phyloP scores from a whole-genome alignment of 2,113 vertebrate species.

The Gobio gobio region DNA sequence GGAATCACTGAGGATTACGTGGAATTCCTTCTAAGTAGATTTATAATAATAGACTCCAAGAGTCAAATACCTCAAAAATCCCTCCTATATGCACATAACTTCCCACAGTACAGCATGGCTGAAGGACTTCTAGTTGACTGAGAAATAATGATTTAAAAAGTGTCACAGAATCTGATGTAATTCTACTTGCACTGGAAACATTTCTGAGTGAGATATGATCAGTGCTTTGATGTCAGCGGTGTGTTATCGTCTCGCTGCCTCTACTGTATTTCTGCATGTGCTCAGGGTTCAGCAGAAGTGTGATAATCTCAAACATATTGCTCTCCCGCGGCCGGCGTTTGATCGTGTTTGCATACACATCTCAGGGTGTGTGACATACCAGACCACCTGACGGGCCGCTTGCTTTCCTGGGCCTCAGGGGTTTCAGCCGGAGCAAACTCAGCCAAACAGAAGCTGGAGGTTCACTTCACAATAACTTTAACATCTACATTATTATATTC shows the following conservation, averaged over 20 bases:
- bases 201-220: not conserved
- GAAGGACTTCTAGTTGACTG: not conserved
- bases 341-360: constrained; percentile 3
- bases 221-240: not conserved
- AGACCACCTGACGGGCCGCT: not conserved
- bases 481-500: not conserved
- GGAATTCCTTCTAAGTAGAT: constrained; percentile 62
- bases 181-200: not conserved
- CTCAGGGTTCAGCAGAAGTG: not conserved
- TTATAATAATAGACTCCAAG: constrained; percentile 52
- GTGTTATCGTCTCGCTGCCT: not conserved
- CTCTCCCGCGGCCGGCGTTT: constrained; percentile 9
- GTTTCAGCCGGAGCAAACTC: not conserved
- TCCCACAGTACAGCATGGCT: not conserved
- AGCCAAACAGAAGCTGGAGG: too few relatives aligned
- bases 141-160: not conserved
- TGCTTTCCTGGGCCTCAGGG: not conserved
- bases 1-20: constrained; percentile 54
- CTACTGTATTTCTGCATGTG: not conserved
- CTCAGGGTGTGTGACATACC: constrained; percentile 43
- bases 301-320: constrained; percentile 39
- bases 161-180: not conserved
- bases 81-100: not conserved
- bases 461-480: not conserved
- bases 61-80: constrained; percentile 10